A percentile compares a stretch with the other conserved stretches of the same genome.
phyloP scores from a whole-genome alignment of 2,113 vertebrate genomes.

The Amia ocellicauda region DNA sequence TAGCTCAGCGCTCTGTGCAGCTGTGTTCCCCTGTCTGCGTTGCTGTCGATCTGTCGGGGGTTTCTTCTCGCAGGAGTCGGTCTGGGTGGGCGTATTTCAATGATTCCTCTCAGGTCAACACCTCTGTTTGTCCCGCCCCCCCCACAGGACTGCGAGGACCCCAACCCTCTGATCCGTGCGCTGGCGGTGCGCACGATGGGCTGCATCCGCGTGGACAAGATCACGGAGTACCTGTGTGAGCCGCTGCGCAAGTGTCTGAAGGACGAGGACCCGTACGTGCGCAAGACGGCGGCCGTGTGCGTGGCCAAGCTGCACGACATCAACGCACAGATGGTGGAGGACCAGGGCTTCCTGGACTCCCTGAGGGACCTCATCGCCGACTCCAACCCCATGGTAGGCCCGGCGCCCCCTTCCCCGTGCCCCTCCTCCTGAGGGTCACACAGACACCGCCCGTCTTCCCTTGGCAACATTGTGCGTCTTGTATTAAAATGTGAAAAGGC shows the following conservation, averaged over 20 bases:
- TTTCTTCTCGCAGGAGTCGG: too few relatives aligned
- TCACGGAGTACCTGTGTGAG: slow-evolving; percentile 96
- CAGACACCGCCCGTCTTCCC: too few relatives aligned
- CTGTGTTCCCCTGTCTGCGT: too few relatives aligned
- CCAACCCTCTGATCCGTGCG: slow-evolving; percentile 93
- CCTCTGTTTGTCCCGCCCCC: too few relatives aligned
- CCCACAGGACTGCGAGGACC: slow-evolving; percentile 93
- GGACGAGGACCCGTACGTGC: slow-evolving; percentile 95
- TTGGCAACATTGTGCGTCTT: too few relatives aligned
- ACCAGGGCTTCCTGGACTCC: slow-evolving; percentile 96
- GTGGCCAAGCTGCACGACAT: slow-evolving; percentile 98
- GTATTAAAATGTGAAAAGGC: too few relatives aligned
- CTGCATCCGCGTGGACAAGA: slow-evolving; percentile 96
- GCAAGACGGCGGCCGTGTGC: slow-evolving; percentile 94
- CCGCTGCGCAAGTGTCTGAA: slow-evolving; percentile 96
- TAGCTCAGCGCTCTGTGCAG: too few relatives aligned
- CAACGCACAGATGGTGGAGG: slow-evolving; percentile 98
- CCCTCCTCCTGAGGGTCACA: background rate
- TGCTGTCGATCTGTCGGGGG: too few relatives aligned
- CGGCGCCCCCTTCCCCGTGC: background rate
- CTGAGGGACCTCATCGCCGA: slow-evolving; percentile 94
- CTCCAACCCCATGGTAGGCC: slow-evolving; percentile 92
- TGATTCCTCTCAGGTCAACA: too few relatives aligned
- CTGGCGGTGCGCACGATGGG: slow-evolving; percentile 98
- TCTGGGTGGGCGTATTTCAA: too few relatives aligned